Percentiles rank a stretch among this genome's conserved stretches.
Conservation (phyloP, 2,113 vertebrate genomes). For the Lepisosteus oculatus region DNA sequence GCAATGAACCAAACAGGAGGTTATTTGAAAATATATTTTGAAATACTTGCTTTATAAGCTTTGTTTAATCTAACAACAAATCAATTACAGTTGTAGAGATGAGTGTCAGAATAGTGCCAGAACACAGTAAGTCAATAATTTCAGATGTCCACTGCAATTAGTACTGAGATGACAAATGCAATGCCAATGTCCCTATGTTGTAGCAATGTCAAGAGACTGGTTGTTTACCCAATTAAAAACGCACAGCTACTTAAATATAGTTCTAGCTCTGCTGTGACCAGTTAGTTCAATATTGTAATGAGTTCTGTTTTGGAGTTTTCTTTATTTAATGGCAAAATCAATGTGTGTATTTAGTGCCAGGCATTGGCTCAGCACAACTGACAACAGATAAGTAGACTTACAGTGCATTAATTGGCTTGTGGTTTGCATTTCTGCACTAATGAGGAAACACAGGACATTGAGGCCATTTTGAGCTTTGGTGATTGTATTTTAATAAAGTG, state of each 20-base stretch:
- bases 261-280: slow-evolving; percentile 5
- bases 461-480: slow-evolving; percentile 54
- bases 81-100: too few relatives aligned
- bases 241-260: slow-evolving; percentile 3
- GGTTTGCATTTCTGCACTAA: slow-evolving; percentile 70
- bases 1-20: too few relatives aligned
- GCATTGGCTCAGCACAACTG: slow-evolving; percentile 66
- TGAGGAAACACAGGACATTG: slow-evolving; percentile 56
- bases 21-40: too few relatives aligned
- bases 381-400: slow-evolving; percentile 69
- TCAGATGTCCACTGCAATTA: slow-evolving; percentile 1
- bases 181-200: not conserved
- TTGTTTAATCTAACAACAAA: not conserved
- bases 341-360: slow-evolving; percentile 65
- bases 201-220: not conserved
- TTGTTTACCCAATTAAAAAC: slow-evolving; percentile 22
- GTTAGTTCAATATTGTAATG: slow-evolving; percentile 44
- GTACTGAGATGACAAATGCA: not conserved
- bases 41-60: too few relatives aligned
- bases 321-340: slow-evolving; percentile 69
- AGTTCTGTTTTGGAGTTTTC: slow-evolving; percentile 62
- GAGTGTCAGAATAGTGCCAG: too few relatives aligned
- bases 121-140: not conserved
- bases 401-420: slow-evolving; percentile 73
- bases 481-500: slow-evolving; percentile 61